A percentile compares a stretch with the other conserved stretches of the same genome.
Evolutionary conservation across 2,113 vertebrate genomes (phyloP).

Genomic region (Cottus gobio): DNA sequence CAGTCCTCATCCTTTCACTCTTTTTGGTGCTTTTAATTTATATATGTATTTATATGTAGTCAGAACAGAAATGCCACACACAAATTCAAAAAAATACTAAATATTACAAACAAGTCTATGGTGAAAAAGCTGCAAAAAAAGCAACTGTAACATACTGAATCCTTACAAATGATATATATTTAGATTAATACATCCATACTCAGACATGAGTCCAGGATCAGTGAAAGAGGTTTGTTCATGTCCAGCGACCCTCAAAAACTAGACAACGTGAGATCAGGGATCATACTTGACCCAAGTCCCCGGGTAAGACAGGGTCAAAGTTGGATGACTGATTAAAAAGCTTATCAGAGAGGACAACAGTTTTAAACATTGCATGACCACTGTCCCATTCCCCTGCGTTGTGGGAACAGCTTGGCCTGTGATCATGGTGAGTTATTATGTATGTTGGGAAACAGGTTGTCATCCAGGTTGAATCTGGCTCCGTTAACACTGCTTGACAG

Average conservation of each 20-base stretch:
- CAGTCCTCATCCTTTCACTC: not conserved
- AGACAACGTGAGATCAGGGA: not conserved
- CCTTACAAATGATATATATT: not conserved
- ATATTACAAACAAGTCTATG: not conserved
- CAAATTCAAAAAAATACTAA: not conserved
- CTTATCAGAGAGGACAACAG: not conserved
- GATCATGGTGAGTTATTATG: not conserved
- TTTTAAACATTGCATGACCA: not conserved
- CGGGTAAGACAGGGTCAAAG: not conserved
- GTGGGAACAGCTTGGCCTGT: constrained; percentile 9
- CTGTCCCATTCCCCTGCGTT: not conserved
- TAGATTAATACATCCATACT: not conserved
- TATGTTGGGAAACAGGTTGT: not conserved
- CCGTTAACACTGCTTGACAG: not conserved
- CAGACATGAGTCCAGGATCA: not conserved
- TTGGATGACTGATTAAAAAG: not conserved
- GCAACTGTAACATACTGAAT: not conserved
- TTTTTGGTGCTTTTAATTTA: too few relatives aligned
- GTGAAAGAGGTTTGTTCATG: not conserved
- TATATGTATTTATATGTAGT: too few relatives aligned
- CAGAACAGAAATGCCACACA: not conserved
- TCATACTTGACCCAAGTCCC: not conserved
- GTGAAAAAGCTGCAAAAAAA: not conserved
- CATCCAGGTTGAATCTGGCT: not conserved
- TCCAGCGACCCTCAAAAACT: not conserved